These are phyloP conservation scores for Myoxocephalus aenaeus DNA, from an alignment of 2,797 vertebrate species.

Conservation along the genomic window DNA sequence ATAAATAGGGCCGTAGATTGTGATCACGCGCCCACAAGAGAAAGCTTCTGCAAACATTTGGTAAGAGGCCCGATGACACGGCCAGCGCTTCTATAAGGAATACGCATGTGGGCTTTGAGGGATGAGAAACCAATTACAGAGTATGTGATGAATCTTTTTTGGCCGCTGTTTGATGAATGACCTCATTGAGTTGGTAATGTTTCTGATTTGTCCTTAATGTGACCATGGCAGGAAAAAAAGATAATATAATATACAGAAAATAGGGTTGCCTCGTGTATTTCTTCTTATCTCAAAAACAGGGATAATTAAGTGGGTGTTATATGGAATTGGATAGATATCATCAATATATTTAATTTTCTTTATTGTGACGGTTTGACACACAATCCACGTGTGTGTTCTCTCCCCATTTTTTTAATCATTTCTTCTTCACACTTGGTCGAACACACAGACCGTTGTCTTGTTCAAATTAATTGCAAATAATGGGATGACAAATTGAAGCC, in stretches of 20 bases:
- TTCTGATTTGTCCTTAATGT: slow-evolving; percentile 51
- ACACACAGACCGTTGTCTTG: slow-evolving; percentile 60
- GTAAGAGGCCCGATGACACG: slow-evolving; percentile 53
- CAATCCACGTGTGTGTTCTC: slow-evolving; percentile 22
- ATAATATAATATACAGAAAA: slow-evolving; percentile 7
- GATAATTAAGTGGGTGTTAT: not conserved
- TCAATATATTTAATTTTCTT: slow-evolving; percentile 12
- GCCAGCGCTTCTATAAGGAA: slow-evolving; percentile 58
- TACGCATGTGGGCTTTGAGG: slow-evolving; percentile 46
- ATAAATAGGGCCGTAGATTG: slow-evolving; percentile 81
- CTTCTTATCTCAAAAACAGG: not conserved
- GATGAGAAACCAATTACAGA: slow-evolving; percentile 57
- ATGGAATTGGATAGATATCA: slow-evolving; percentile 30
- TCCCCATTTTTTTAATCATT: slow-evolving; percentile 51
- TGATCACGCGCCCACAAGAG: slow-evolving; percentile 74
- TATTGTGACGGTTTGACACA: slow-evolving; percentile 17
- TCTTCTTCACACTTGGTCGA: slow-evolving; percentile 66
- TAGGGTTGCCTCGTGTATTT: not conserved
- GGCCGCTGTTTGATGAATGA: slow-evolving; percentile 49
- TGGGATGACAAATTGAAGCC: slow-evolving; percentile 66
- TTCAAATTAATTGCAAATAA: slow-evolving; percentile 71
- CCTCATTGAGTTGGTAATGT: slow-evolving; percentile 40
- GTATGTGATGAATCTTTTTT: slow-evolving; percentile 32
- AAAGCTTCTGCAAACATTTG: slow-evolving; percentile 69
- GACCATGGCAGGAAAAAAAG: slow-evolving; percentile 10